These are phyloP conservation scores for Stigmatopora argus DNA, from an alignment of 2,113 vertebrate species.

Conservation along the genomic window DNA sequence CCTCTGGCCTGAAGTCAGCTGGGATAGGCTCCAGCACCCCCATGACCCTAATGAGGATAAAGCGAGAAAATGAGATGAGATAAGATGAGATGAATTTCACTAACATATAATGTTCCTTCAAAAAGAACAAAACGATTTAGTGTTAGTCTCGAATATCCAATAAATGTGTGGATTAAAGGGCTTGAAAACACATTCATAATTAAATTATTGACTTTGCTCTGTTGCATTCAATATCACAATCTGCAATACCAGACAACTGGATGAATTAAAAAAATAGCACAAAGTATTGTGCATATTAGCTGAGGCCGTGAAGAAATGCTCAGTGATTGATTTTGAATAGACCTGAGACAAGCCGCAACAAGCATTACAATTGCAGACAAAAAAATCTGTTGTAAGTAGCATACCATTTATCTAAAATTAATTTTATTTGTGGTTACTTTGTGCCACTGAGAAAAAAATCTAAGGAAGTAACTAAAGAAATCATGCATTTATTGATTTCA, in stretches of 20 bases:
- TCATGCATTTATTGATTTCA: neutral
- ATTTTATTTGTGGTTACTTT: neutral
- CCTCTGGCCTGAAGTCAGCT: too few species aligned
- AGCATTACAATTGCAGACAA: neutral
- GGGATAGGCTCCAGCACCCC: too few species aligned
- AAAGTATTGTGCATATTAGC: neutral
- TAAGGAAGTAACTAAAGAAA: neutral
- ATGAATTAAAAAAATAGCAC: neutral
- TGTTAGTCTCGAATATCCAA: neutral
- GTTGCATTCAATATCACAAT: neutral
- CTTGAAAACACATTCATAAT: neutral
- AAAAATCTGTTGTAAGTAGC: neutral
- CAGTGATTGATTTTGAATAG: neutral
- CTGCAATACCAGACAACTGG: neutral
- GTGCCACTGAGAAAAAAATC: neutral
- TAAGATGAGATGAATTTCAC: neutral
- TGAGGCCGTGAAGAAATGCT: neutral
- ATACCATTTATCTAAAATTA: neutral
- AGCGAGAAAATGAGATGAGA: too few species aligned
- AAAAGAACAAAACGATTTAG: neutral
- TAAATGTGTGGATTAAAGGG: neutral
- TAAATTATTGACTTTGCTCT: neutral
- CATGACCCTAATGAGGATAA: too few species aligned
- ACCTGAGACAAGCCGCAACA: neutral
- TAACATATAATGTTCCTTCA: neutral